Base-by-base conservation (phyloP, 2,797 vertebrate genomes). In the Scarus forsteni region DNA sequence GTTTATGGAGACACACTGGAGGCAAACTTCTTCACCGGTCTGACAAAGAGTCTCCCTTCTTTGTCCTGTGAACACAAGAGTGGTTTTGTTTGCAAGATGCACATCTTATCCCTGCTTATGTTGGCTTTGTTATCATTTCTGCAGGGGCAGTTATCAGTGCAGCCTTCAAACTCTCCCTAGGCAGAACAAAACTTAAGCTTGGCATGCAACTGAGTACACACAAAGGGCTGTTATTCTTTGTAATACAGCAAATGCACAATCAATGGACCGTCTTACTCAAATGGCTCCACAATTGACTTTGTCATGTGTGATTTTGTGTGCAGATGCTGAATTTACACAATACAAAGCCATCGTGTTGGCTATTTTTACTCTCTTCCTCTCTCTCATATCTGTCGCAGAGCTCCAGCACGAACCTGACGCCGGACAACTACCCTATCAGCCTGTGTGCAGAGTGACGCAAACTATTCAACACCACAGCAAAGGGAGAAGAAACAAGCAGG, bases 311-410 rank as follows among this genome's bases (percentile, higher is more conserved):
- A 38, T 59, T 70, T 80, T 78, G 72, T 83, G 61, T 66, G 55
- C 53, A 65, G 62, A 82, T 72, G 71, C 75, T 68, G 63, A 77
- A 79, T 82, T 71, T 48, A 83, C 77, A 90, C 87, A 91, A 89
- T 83, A 64, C 55, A 67, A 78, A 80, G 55, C 50, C 39, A 70
- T 58, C 70, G 18, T 14, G 46, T 14, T 13, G 45, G 60, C 79
- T 91, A 89, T 90, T 88, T 90, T 86, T 83, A 89, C 27, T 38
- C 84, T 84, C 73, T 86, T 83, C 84, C 89, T 71, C 70, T 62
- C 59, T 45, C 62, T 66, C 69, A 71, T 75, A 79, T 85, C 81
- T 77, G 80, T 81, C 55, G 3, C 56, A 73, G 66, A 78, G 75
- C 70, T 79, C 12, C 66, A 59, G 65, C 70, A 81, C 72, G 78